phyloP scores from a whole-genome alignment of 2,797 vertebrate species.

The Melopsittacus undulatus region DNA sequence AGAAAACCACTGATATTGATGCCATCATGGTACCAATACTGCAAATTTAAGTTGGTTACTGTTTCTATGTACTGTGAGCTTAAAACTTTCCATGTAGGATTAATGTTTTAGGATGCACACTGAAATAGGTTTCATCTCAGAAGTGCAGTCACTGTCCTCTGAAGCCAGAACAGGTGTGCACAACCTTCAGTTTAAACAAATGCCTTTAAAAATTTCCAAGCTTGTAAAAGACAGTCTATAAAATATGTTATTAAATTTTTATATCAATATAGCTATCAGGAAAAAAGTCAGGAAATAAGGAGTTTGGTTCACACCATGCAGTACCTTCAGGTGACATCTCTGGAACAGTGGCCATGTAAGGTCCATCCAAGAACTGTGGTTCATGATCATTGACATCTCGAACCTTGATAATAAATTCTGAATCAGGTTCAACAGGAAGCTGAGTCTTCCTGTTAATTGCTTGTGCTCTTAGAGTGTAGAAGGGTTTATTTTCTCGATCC shows the following conservation, averaged over 20 bases:
- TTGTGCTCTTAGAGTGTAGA: slow-evolving; percentile 86
- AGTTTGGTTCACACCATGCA: neutral
- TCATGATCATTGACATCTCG: slow-evolving; percentile 92
- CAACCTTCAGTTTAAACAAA: neutral
- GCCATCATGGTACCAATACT: accelerated
- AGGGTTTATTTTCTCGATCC: slow-evolving; percentile 88
- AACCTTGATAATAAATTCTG: slow-evolving; percentile 92
- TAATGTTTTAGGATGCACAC: neutral
- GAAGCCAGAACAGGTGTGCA: neutral
- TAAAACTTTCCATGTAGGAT: neutral
- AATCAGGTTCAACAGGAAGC: slow-evolving; percentile 86
- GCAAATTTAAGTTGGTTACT: neutral
- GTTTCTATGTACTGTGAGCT: neutral
- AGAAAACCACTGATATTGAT: neutral
- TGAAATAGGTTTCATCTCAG: neutral
- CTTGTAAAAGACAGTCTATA: neutral
- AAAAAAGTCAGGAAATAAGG: neutral
- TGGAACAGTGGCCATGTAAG: slow-evolving; percentile 88
- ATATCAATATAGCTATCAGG: neutral
- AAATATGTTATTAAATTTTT: neutral
- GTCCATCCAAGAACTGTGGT: slow-evolving; percentile 89
- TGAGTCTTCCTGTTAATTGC: slow-evolving; percentile 82
- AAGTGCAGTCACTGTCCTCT: neutral
- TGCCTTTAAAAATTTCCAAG: neutral
- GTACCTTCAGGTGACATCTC: slow-evolving; percentile 94